A percentile compares a stretch with the other conserved stretches of the same genome.
These are phyloP conservation scores for Thyatira batis DNA, from an alignment of 2,888 invertebrate species.

Conservation along the genomic window DNA sequence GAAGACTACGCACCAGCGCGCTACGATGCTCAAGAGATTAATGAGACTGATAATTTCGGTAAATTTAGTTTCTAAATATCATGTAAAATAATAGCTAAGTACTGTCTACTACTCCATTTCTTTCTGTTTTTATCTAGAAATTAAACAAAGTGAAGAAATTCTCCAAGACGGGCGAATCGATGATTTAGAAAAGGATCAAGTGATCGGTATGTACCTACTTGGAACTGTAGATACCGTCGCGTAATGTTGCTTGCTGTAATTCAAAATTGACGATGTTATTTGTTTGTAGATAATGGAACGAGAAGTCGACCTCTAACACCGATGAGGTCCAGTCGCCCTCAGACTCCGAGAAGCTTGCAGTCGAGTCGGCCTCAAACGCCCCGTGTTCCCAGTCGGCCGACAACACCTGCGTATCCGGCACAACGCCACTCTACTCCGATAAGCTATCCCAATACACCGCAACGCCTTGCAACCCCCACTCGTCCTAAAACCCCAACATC, in stretches of 20 bases:
- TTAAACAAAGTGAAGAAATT: not conserved
- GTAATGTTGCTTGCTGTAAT: not conserved
- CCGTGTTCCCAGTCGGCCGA: constrained; percentile 43
- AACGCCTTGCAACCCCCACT: constrained; percentile 21
- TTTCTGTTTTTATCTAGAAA: constrained; percentile 5
- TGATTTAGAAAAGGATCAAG: constrained; percentile 7
- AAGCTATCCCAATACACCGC: constrained; percentile 60
- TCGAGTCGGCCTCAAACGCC: constrained; percentile 62
- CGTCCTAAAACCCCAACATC: constrained; percentile 38
- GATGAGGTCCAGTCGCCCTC: constrained; percentile 47
- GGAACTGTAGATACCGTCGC: not conserved
- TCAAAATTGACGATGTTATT: not conserved
- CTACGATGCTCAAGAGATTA: constrained; percentile 19
- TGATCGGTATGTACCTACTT: not conserved
- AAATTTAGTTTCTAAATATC: constrained; percentile 8
- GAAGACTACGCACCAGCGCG: constrained; percentile 10
- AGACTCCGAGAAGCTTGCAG: constrained; percentile 52
- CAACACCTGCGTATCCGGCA: constrained; percentile 44
- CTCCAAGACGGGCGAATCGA: not conserved
- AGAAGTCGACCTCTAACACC: constrained; percentile 38
- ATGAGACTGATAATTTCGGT: constrained; percentile 32
- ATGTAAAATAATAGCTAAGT: too few relatives aligned
- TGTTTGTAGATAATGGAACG: constrained; percentile 25
- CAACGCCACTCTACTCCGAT: constrained; percentile 33
- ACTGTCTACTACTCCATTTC: too few relatives aligned